These are phyloP conservation scores for Ceryle rudis DNA, from an alignment of 2,797 vertebrate species.

Conservation along the genomic window DNA sequence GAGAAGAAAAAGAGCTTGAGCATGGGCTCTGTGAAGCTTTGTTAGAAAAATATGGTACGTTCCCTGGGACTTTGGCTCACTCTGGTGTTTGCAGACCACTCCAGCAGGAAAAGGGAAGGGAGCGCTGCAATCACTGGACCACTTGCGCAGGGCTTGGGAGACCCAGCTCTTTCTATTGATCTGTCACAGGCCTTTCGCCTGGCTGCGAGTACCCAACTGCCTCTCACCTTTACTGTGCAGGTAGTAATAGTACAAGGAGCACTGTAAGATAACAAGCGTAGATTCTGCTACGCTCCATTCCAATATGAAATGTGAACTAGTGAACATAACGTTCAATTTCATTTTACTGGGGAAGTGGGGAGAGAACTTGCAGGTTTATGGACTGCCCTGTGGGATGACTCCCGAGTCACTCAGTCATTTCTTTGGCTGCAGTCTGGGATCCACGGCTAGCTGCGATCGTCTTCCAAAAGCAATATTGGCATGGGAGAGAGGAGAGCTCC, in stretches of 20 bases:
- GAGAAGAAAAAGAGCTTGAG: not conserved
- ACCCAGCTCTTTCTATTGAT: not conserved
- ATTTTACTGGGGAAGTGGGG: not conserved
- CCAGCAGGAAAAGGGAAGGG: not conserved
- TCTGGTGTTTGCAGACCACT: not conserved
- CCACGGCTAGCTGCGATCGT: not conserved
- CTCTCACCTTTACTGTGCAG: not conserved
- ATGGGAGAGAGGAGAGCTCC: not conserved
- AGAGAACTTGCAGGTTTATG: not conserved
- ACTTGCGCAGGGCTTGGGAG: not conserved
- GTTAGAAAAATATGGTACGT: not conserved
- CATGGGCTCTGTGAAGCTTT: not conserved
- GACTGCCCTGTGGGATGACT: not conserved
- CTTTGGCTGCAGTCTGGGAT: not conserved
- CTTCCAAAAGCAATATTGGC: not conserved
- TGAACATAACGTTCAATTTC: not conserved
- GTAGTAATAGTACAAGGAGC: not conserved
- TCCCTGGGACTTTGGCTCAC: not conserved
- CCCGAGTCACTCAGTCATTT: not conserved
- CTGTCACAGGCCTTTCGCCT: fast-evolving
- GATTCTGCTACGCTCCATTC: not conserved
- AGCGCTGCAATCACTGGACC: not conserved
- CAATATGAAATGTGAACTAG: not conserved
- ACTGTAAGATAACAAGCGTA: not conserved
- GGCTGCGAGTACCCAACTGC: not conserved